Evolutionary conservation across 1,140 invertebrate genomes (phyloP).

Genomic region (Sinonovacula constricta): DNA sequence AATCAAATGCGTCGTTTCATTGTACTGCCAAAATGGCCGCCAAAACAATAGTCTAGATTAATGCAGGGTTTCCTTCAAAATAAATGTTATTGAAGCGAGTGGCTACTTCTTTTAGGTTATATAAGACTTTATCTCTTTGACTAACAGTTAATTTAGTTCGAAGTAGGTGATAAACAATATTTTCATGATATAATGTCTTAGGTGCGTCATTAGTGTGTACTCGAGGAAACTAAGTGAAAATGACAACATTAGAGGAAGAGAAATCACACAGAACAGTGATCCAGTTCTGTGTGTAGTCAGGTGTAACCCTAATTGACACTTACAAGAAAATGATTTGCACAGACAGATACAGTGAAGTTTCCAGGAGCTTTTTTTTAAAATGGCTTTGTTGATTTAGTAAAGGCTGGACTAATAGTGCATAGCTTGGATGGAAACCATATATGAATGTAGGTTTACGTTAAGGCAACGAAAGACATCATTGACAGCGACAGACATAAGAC

Average conservation of each 20-base stretch:
- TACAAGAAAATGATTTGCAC: neutral
- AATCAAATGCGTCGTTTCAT: too few relatives aligned
- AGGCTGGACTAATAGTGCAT: neutral
- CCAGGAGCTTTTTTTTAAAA: neutral
- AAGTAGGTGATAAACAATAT: too few relatives aligned
- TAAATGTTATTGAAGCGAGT: too few relatives aligned
- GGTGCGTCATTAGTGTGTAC: too few relatives aligned
- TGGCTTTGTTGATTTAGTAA: neutral
- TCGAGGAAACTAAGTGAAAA: neutral
- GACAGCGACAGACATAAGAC: neutral
- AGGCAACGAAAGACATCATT: neutral
- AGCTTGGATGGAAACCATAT: neutral
- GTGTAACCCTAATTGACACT: neutral
- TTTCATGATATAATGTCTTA: too few relatives aligned
- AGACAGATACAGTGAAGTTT: neutral
- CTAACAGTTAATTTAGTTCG: too few relatives aligned
- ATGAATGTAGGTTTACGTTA: neutral
- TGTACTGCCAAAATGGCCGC: too few relatives aligned
- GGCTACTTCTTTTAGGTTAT: too few relatives aligned
- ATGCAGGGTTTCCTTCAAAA: too few relatives aligned
- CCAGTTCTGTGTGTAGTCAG: neutral
- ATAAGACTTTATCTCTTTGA: too few relatives aligned
- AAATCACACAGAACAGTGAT: neutral
- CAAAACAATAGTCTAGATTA: too few relatives aligned
- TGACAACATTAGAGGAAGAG: neutral